Conservation (phyloP, 2,113 vertebrate species). For the Gila orcuttii region DNA sequence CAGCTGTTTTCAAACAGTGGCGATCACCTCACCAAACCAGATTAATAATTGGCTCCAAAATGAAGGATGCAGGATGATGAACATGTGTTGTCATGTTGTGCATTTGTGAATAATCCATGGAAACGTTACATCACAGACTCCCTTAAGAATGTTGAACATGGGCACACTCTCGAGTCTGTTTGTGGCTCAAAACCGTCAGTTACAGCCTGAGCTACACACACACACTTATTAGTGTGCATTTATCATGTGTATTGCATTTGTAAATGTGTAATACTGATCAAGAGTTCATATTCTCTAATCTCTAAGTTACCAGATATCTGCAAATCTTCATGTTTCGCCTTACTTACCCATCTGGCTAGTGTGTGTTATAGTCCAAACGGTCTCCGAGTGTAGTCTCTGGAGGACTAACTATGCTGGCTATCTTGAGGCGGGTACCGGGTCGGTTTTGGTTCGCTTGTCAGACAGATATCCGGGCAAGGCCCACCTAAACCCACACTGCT, state of each 20-base stretch:
- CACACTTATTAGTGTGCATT: not conserved
- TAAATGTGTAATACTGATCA: not conserved
- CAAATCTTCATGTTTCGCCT: not conserved
- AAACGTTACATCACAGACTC: constrained; percentile 38
- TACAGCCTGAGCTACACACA: not conserved
- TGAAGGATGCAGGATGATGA: not conserved
- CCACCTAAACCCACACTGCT: constrained; percentile 62
- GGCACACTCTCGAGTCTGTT: not conserved
- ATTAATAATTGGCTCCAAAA: not conserved
- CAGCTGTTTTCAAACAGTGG: not conserved
- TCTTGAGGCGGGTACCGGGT: constrained; percentile 20
- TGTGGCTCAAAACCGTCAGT: not conserved
- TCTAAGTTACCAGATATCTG: not conserved
- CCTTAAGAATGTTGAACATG: not conserved
- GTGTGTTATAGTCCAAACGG: not conserved
- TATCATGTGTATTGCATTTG: no score
- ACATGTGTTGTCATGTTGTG: constrained; percentile 3
- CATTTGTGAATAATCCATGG: constrained; percentile 11
- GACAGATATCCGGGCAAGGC: constrained; percentile 68
- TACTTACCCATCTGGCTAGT: constrained; percentile 42
- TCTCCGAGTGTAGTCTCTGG: constrained; percentile 24
- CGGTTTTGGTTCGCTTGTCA: constrained; percentile 60
- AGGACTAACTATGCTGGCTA: constrained; percentile 7
- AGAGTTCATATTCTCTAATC: not conserved
- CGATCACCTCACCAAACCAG: not conserved